Conservation (phyloP, 2,113 vertebrate species). For the Brachionichthys hirsutus region DNA sequence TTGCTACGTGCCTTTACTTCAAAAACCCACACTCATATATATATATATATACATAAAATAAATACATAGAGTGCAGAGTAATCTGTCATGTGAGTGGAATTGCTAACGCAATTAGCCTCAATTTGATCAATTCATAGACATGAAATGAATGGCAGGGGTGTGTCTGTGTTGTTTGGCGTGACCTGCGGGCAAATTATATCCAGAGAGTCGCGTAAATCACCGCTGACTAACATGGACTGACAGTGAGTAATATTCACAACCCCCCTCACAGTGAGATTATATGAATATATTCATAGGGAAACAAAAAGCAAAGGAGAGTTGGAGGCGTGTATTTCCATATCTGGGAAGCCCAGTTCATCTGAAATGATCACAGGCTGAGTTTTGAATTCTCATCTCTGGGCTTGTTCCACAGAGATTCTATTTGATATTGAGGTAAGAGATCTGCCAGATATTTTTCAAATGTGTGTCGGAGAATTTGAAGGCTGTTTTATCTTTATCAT, state of each 20-base stretch:
- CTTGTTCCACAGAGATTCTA: slow-evolving; percentile 30
- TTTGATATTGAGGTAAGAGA: slow-evolving; percentile 35
- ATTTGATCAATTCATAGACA: slow-evolving; percentile 55
- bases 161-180: slow-evolving; percentile 42
- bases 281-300: slow-evolving; percentile 72
- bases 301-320: slow-evolving; percentile 42
- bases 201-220: slow-evolving; percentile 60
- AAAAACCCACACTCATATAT: slow-evolving; percentile 17
- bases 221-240: slow-evolving; percentile 27
- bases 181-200: slow-evolving; percentile 57
- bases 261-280: slow-evolving; percentile 56
- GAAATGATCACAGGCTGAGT: slow-evolving; percentile 52
- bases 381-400: slow-evolving; percentile 45
- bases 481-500: slow-evolving; percentile 38
- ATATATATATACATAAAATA: slow-evolving; percentile 17
- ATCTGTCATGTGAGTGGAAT: slow-evolving; percentile 28
- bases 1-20: slow-evolving; percentile 28
- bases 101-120: slow-evolving; percentile 58
- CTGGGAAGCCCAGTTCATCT: slow-evolving; percentile 53
- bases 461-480: slow-evolving; percentile 27
- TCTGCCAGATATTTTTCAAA: slow-evolving; percentile 29
- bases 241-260: slow-evolving; percentile 56
- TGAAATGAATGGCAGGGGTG: slow-evolving; percentile 61
- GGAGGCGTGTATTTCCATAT: slow-evolving; percentile 31
- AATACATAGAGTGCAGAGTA: slow-evolving; percentile 3